Percentiles rank a stretch among this genome's conserved stretches.
Conservation (phyloP, 2,797 vertebrate species). For the Ispidina picta region DNA sequence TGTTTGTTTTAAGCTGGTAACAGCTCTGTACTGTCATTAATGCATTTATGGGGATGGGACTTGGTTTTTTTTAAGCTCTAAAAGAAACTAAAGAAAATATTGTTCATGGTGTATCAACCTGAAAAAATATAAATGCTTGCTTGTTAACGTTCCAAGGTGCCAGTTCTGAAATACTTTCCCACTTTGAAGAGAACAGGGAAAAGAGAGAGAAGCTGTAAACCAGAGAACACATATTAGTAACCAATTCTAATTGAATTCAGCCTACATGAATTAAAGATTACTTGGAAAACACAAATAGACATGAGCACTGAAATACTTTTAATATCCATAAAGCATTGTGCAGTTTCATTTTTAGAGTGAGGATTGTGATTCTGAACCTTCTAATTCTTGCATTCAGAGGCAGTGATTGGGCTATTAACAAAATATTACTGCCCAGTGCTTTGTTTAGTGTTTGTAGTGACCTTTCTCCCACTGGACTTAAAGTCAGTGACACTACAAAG, state of each 20-base stretch:
- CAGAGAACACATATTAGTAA: neutral
- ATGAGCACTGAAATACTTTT: slow-evolving; percentile 35
- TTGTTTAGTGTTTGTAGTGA: slow-evolving; percentile 24
- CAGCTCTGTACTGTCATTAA: neutral
- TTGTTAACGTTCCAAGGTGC: neutral
- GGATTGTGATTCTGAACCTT: neutral
- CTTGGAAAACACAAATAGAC: slow-evolving; percentile 22
- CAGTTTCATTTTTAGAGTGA: slow-evolving; percentile 8
- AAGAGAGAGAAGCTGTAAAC: slow-evolving; percentile 29
- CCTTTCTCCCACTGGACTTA: neutral
- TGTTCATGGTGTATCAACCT: neutral
- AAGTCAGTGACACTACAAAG: slow-evolving; percentile 15
- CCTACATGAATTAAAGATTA: slow-evolving; percentile 59
- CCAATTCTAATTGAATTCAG: slow-evolving; percentile 47
- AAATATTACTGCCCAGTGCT: slow-evolving; percentile 26
- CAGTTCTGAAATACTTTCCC: slow-evolving; percentile 30
- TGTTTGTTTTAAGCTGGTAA: neutral
- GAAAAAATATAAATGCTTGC: neutral
- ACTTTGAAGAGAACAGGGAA: slow-evolving; percentile 26
- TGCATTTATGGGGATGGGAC: neutral
- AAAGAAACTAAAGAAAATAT: slow-evolving; percentile 5
- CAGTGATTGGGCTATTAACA: slow-evolving; percentile 44
- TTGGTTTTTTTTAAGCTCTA: neutral
- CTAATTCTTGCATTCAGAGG: neutral
- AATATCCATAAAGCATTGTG: slow-evolving; percentile 8